Evolutionary conservation across 2,797 vertebrate genomes (phyloP).

Genomic region (Podargus strigoides): DNA sequence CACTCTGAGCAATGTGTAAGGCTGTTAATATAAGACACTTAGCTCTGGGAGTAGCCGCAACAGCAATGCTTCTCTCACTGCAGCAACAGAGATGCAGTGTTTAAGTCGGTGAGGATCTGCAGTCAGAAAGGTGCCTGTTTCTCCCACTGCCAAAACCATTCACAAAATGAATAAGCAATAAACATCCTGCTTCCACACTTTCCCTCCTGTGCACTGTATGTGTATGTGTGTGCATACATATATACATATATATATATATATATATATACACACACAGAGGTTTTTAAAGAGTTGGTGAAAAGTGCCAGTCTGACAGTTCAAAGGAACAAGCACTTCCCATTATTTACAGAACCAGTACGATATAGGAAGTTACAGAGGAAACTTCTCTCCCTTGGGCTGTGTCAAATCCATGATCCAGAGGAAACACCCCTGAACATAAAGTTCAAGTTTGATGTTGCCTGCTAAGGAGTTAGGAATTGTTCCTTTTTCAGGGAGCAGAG

Average conservation of each 20-base stretch:
- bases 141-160: neutral
- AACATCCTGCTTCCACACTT: neutral
- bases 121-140: neutral
- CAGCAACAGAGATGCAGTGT: neutral
- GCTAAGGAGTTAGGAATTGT: neutral
- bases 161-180: neutral
- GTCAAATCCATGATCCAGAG: neutral
- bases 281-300: neutral
- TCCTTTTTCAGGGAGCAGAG: neutral
- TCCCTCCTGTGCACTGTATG: neutral
- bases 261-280: neutral
- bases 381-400: neutral
- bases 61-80: accelerated
- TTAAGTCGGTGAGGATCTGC: neutral
- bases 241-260: neutral
- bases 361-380: neutral
- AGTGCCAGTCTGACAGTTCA: neutral
- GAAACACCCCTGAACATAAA: neutral
- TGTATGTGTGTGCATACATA: neutral
- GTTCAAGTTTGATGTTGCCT: too few relatives aligned
- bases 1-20: neutral
- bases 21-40: neutral
- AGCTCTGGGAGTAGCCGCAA: neutral
- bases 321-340: neutral
- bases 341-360: neutral